Percentiles rank a stretch among this genome's conserved stretches.
Conservation (phyloP, 2,888 invertebrate genomes). For the Luperina testacea region DNA sequence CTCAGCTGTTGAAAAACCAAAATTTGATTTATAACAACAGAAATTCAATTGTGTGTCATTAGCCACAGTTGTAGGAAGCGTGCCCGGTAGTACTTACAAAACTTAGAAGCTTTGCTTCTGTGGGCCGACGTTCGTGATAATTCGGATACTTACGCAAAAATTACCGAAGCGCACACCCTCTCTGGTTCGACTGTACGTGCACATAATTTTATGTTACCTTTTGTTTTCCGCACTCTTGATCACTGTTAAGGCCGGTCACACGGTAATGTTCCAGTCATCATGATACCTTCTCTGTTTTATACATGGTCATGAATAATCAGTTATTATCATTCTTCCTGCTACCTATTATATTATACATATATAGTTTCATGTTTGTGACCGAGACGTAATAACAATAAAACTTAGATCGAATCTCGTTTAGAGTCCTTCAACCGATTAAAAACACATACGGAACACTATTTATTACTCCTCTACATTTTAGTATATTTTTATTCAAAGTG, state of each 20-base stretch:
- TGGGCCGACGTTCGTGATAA: not conserved
- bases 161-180: not conserved
- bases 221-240: slow-evolving; percentile 12
- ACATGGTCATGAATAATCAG: not conserved
- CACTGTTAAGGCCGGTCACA: not conserved
- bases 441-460: slow-evolving; percentile 25
- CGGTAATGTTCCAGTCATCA: not conserved
- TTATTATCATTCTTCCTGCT: not conserved
- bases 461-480: not conserved
- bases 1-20: too few species aligned
- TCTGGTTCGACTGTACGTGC: not conserved
- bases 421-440: not conserved
- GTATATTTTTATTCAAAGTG: slow-evolving; percentile 14
- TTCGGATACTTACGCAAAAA: not conserved
- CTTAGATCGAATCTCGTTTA: too few species aligned
- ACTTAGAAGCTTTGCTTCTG: not conserved
- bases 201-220: slow-evolving; percentile 1
- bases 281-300: not conserved
- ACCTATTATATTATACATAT: not conserved
- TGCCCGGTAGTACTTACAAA: not conserved
- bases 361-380: not conserved
- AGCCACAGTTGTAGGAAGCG: not conserved
- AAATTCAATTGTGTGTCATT: too few species aligned
- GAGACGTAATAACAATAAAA: too few species aligned
- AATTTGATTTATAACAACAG: too few species aligned